Base-by-base conservation (phyloP, 1,140 invertebrate species). In the Tetramorium simillimum region DNA sequence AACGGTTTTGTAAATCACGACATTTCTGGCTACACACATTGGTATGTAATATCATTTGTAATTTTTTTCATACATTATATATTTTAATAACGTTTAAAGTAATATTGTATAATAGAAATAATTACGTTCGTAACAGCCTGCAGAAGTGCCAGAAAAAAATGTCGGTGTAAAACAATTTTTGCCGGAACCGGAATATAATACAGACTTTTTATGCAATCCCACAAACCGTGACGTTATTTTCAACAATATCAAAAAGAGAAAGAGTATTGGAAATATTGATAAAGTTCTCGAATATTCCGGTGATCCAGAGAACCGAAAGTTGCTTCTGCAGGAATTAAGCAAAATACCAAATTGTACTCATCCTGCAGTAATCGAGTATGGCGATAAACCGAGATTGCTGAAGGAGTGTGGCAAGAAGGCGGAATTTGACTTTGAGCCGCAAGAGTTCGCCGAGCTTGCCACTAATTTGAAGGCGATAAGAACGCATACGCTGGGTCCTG, bases 341-440 rank as follows among this genome's bases (percentile, higher is more conserved):
- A 96, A 96, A 93, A 96, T 99, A 86, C 98, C 98, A 51, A 99
- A 99, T 94, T 94, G 93, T 86, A 97, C 97, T 21, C 97, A 98
- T 95, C 97, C 97, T 21, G 91, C 93, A 12, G 94, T 98, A 3
- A 88, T 94, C 51, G 85, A 95, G 6, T 97, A 97, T 92, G 95
- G 95, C 10, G 94, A 96, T 46, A 92, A 97, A 53, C 96, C 97
- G 12, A 94, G 94, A 81, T 88, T 97, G 86, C 67, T 98, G 14
- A 96, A 95, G 88, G 92, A 95, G 89, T 95, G 95, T 87, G 97
- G 97, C 58, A 53, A 94, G 10, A 96, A 96, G 90, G 95, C 92
- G 91, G 91, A 94, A 49, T 97, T 96, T 94, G 91, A 95, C 76
- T 96, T 96, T 92, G 91, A 95, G 80, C 95, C 96, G 2, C 93